These are phyloP conservation scores for Acanthiza pusilla DNA, from an alignment of 2,797 vertebrate genomes.

Conservation along the genomic window DNA sequence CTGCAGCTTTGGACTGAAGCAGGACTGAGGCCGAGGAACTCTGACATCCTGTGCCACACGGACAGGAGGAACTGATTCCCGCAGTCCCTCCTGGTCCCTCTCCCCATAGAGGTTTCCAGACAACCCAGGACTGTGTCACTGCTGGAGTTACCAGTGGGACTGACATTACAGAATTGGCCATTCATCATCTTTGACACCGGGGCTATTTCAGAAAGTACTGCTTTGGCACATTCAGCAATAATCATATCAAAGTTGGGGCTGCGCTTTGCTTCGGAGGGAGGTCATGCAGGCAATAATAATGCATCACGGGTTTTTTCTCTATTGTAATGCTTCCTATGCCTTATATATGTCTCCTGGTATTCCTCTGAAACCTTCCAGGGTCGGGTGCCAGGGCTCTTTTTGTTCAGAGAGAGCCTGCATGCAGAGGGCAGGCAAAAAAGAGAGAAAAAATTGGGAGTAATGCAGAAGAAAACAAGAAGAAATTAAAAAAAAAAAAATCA, in stretches of 20 bases:
- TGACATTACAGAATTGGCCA: conserved; percentile 64
- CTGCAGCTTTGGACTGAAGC: neutral
- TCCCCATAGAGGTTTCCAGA: neutral
- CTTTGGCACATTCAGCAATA: conserved; percentile 62
- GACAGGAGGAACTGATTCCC: neutral
- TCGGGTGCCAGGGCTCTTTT: neutral
- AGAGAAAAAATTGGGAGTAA: neutral
- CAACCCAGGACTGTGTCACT: neutral
- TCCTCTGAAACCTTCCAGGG: neutral
- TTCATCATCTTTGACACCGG: conserved; percentile 60
- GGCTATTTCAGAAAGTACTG: conserved; percentile 68
- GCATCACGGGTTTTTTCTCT: neutral
- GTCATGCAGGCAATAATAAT: conserved; percentile 54
- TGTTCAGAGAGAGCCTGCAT: neutral
- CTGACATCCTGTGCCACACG: accelerated
- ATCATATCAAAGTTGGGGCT: conserved; percentile 58
- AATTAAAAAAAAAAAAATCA: neutral
- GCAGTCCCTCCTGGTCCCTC: accelerated
- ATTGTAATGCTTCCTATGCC: neutral
- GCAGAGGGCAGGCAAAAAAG: neutral
- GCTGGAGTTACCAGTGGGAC: conserved; percentile 53
- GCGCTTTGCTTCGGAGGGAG: neutral
- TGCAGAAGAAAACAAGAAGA: neutral
- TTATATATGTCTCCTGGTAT: neutral
- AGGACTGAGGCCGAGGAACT: neutral